Conservation (phyloP, 2,888 invertebrate genomes). For the Parnassius mnemosyne region DNA sequence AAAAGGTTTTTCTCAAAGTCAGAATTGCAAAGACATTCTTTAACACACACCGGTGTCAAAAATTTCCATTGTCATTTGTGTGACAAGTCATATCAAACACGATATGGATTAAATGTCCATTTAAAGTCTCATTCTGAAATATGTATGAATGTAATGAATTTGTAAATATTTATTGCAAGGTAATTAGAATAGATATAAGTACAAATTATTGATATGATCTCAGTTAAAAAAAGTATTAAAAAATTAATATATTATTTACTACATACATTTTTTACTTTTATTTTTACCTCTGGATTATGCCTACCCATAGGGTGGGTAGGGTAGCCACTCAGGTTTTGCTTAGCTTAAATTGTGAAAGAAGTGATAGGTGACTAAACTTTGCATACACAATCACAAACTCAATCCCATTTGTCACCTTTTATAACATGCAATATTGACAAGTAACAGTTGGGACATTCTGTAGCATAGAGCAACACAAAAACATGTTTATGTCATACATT, state of each 20-base stretch:
- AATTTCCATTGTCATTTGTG: conserved; percentile 74
- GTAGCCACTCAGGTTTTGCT: too few species aligned
- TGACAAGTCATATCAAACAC: conserved; percentile 73
- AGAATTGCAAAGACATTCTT: conserved; percentile 65
- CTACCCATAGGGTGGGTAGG: too few species aligned
- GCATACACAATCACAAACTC: too few species aligned
- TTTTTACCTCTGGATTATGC: too few species aligned
- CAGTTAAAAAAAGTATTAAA: not conserved
- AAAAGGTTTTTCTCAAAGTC: conserved; percentile 74
- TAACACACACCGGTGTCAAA: conserved; percentile 73
- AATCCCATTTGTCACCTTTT: too few species aligned
- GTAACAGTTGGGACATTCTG: too few species aligned
- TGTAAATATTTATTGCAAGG: not conserved
- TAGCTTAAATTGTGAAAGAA: too few species aligned
- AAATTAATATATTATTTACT: not conserved
- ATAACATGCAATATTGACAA: too few species aligned
- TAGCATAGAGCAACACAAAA: too few species aligned
- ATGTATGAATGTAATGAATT: conserved; percentile 9
- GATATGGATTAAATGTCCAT: conserved; percentile 74
- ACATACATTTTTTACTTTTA: too few species aligned
- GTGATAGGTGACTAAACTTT: too few species aligned
- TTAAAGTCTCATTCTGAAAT: conserved; percentile 61
- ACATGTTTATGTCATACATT: too few species aligned
- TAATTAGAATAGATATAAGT: not conserved
- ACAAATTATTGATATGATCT: conserved; percentile 4